Conservation (phyloP, 2,113 vertebrate genomes). For the Alligator sinensis region DNA sequence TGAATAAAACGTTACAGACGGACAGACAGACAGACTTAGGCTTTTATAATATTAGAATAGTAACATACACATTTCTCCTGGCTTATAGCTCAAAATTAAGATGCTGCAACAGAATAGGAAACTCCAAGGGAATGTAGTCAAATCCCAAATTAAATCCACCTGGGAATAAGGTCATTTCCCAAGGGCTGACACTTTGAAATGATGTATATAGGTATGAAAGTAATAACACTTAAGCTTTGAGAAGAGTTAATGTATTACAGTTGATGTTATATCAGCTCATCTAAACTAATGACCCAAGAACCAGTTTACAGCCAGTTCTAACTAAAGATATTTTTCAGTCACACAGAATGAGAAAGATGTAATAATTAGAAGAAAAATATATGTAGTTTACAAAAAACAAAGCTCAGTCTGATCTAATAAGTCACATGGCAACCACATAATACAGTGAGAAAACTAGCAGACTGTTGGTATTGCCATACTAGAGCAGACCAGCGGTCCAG, state of each 20-base stretch:
- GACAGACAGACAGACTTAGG: no score
- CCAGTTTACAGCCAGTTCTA: neutral
- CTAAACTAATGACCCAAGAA: neutral
- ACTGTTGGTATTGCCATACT: neutral
- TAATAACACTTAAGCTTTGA: conserved; percentile 22
- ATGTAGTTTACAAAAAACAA: neutral
- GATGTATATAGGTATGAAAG: conserved; percentile 40
- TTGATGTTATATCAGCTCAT: neutral
- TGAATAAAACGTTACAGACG: no score
- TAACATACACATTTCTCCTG: neutral
- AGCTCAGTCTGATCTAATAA: neutral
- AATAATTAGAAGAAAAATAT: neutral
- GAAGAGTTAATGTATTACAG: neutral
- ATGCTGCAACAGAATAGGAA: conserved; percentile 16
- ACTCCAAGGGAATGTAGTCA: conserved; percentile 56
- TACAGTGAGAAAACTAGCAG: neutral
- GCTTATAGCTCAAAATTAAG: conserved; percentile 25
- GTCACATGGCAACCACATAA: neutral
- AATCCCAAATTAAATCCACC: conserved; percentile 33
- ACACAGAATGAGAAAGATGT: neutral
- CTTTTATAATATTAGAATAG: no score
- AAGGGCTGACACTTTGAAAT: conserved; percentile 36
- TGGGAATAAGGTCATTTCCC: conserved; percentile 42
- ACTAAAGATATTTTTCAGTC: neutral
- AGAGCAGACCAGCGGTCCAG: neutral